A percentile compares a stretch with the other conserved stretches of the same genome.
Evolutionary conservation across 1,140 invertebrate species (phyloP).

Genomic region (Euwallacea fornicatus): DNA sequence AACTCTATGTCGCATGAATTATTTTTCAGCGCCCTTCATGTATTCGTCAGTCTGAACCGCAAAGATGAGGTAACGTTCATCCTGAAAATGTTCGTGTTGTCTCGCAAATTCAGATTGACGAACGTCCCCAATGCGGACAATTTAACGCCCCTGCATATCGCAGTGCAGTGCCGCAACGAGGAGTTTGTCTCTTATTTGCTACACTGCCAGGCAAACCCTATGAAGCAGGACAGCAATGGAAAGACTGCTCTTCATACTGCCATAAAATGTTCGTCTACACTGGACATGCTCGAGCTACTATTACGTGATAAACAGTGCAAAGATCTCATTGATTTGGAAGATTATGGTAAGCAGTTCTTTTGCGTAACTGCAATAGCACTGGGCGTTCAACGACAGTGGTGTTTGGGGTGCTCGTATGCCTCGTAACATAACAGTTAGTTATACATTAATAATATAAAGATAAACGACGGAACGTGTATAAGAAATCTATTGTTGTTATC

Average conservation of each 20-base stretch:
- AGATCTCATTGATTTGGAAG: constrained; percentile 47
- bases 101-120: constrained; percentile 35
- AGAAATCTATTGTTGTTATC: constrained; percentile 8
- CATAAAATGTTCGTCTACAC: constrained; percentile 50
- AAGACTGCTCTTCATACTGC: constrained; percentile 59
- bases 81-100: constrained; percentile 37
- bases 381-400: no score
- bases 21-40: constrained; percentile 42
- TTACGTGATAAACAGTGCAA: constrained; percentile 14
- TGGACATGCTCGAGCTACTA: constrained; percentile 36
- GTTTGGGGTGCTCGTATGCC: no score
- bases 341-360: constrained; percentile 46
- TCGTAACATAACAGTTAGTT: no score
- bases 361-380: no score
- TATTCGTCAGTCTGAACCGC: constrained; percentile 37
- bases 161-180: constrained; percentile 43
- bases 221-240: constrained; percentile 55
- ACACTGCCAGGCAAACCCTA: constrained; percentile 56
- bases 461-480: not conserved
- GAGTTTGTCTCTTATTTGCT: constrained; percentile 50
- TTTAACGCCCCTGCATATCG: constrained; percentile 39
- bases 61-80: constrained; percentile 38
- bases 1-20: not conserved
- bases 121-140: constrained; percentile 32
- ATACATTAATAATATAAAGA: no score